These are phyloP conservation scores for Equus przewalskii DNA, from an alignment of 2,113 vertebrate genomes.

Conservation along the genomic window DNA sequence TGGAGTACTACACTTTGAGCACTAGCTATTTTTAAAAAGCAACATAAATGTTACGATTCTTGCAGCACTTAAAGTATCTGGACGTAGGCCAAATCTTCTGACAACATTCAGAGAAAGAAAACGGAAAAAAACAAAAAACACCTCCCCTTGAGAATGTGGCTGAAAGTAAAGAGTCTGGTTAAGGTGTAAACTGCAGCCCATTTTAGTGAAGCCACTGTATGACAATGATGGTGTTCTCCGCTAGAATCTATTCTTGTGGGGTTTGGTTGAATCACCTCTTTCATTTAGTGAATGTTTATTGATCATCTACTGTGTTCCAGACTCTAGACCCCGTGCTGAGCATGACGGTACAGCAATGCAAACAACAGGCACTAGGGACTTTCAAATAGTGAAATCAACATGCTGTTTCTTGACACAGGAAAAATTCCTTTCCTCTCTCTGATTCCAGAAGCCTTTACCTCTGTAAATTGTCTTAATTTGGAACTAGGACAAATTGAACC, in stretches of 20 bases:
- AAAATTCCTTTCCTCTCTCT: neutral
- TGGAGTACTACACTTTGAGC: neutral
- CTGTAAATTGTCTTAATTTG: neutral
- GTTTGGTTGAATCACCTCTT: neutral
- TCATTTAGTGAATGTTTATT: neutral
- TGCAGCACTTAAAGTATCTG: neutral
- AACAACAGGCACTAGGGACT: neutral
- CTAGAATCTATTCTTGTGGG: neutral
- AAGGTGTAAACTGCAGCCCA: neutral
- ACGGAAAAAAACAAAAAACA: neutral
- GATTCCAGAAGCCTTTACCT: neutral
- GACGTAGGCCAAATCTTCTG: constrained; percentile 31
- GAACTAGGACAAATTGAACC: constrained; percentile 31
- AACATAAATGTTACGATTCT: neutral
- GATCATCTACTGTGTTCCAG: neutral
- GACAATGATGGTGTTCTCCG: neutral
- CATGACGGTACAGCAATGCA: neutral
- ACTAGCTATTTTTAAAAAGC: constrained; percentile 10
- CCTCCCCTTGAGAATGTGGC: neutral
- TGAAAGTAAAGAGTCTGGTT: neutral
- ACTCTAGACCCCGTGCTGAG: neutral
- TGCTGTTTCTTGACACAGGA: neutral
- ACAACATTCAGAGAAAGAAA: constrained; percentile 21
- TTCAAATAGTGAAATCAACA: neutral
- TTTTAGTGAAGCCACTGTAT: neutral